Conservation (phyloP, 2,888 invertebrate genomes). For the Ceramica pisi region DNA sequence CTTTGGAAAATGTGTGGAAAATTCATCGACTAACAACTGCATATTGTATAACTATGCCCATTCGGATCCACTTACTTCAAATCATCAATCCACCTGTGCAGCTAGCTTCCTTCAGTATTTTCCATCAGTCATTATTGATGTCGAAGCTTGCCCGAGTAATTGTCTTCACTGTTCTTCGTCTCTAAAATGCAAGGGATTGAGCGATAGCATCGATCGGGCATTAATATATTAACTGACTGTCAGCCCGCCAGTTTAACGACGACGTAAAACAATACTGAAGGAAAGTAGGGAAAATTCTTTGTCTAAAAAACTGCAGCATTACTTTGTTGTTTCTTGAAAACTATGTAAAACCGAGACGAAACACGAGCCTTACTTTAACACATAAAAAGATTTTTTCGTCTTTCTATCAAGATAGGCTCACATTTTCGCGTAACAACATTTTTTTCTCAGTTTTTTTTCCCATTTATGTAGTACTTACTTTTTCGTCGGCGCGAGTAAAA, state of each 20-base stretch:
- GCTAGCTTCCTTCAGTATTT: constrained; percentile 12
- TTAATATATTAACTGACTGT: constrained; percentile 49
- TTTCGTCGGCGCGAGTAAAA: constrained; percentile 39
- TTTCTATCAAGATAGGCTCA: constrained; percentile 39
- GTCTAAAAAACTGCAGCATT: constrained; percentile 10
- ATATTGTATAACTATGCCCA: constrained; percentile 11
- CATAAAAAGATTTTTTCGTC: constrained; percentile 39
- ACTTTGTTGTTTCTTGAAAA: constrained; percentile 34
- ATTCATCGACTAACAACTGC: neutral
- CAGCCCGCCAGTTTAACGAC: constrained; percentile 23
- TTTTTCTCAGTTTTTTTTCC: constrained; percentile 40
- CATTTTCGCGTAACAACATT: constrained; percentile 48
- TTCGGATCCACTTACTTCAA: constrained; percentile 12
- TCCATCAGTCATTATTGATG: constrained; percentile 28
- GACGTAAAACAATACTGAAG: constrained; percentile 25
- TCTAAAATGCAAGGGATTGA: constrained; percentile 48
- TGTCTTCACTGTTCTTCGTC: constrained; percentile 16
- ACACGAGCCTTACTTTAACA: constrained; percentile 12
- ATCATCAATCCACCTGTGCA: constrained; percentile 27
- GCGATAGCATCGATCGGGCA: constrained; percentile 39
- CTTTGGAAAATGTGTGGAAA: neutral
- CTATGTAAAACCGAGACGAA: constrained; percentile 26
- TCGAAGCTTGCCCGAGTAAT: constrained; percentile 12
- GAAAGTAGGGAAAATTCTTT: constrained; percentile 12
- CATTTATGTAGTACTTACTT: constrained; percentile 36